These are phyloP conservation scores for Mus spretus DNA, from an alignment of 2,797 vertebrate species.

Conservation along the genomic window DNA sequence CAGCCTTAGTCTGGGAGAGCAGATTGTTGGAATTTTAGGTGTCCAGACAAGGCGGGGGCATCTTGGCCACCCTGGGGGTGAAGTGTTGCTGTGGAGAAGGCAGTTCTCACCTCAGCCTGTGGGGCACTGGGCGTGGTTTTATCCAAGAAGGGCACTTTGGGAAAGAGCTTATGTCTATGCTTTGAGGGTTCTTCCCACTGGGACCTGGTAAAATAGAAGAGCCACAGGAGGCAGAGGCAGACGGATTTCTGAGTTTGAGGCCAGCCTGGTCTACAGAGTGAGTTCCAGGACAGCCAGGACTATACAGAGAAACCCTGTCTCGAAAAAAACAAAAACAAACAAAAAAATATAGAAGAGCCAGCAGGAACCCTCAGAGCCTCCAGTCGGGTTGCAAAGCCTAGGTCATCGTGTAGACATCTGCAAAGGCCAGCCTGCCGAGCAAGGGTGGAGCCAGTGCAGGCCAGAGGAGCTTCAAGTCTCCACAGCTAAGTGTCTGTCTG, in stretches of 20 bases:
- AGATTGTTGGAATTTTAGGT: not conserved
- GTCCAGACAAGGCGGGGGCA: not conserved
- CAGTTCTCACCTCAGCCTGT: not conserved
- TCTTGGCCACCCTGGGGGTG: not conserved
- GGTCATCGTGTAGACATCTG: not conserved
- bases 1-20: not conserved
- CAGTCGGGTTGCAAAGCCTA: not conserved
- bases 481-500: conserved; percentile 29
- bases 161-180: not conserved
- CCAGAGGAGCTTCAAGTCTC: not conserved
- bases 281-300: too few relatives aligned
- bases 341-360: not conserved
- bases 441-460: not conserved
- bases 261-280: too few relatives aligned
- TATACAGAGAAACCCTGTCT: too few relatives aligned
- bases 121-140: not conserved
- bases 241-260: too few relatives aligned
- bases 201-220: conserved; percentile 14
- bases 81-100: not conserved
- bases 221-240: not conserved
- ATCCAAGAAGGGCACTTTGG: conserved; percentile 10
- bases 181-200: not conserved
- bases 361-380: not conserved
- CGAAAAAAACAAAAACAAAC: too few relatives aligned
- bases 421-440: not conserved